Evolutionary conservation across 2,888 invertebrate species (phyloP).

Genomic region (Netelia virgata): DNA sequence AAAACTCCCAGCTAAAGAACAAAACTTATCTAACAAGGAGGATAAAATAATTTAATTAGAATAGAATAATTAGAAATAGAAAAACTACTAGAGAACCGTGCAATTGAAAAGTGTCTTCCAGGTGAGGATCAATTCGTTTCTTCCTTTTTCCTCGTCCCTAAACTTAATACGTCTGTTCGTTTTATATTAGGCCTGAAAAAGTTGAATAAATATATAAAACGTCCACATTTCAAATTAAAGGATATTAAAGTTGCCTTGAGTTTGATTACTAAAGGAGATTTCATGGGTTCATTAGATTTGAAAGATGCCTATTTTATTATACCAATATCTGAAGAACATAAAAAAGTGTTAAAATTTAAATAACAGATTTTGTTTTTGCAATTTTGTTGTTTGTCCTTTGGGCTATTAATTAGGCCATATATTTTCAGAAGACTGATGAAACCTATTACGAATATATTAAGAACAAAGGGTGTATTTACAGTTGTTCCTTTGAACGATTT

Average conservation of each 20-base stretch:
- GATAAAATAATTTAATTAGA: neutral
- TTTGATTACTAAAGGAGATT: conserved; percentile 1
- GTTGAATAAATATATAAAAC: conserved; percentile 49
- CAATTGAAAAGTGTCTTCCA: conserved; percentile 37
- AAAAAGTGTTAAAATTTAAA: neutral
- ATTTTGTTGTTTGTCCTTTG: neutral
- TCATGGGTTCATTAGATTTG: conserved; percentile 7
- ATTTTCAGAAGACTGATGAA: conserved; percentile 62
- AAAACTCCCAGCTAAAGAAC: too few species aligned
- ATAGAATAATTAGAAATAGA: too few species aligned
- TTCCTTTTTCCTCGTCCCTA: conserved; percentile 48
- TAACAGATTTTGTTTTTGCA: conserved; percentile 1
- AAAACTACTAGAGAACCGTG: conserved; percentile 30
- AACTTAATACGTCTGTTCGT: conserved; percentile 49
- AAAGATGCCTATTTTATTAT: conserved; percentile 9
- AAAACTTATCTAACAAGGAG: too few species aligned
- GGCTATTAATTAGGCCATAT: conserved; percentile 19
- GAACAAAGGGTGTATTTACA: neutral
- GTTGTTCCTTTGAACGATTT: conserved; percentile 25
- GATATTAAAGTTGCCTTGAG: conserved; percentile 32
- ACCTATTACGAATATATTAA: conserved; percentile 46
- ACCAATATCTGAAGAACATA: neutral
- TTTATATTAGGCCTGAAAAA: conserved; percentile 65
- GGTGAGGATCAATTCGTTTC: conserved; percentile 37
- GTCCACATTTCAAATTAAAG: conserved; percentile 67